phyloP scores from a whole-genome alignment of 2,797 vertebrate genomes.

The Pseudotriccus pelzelni region DNA sequence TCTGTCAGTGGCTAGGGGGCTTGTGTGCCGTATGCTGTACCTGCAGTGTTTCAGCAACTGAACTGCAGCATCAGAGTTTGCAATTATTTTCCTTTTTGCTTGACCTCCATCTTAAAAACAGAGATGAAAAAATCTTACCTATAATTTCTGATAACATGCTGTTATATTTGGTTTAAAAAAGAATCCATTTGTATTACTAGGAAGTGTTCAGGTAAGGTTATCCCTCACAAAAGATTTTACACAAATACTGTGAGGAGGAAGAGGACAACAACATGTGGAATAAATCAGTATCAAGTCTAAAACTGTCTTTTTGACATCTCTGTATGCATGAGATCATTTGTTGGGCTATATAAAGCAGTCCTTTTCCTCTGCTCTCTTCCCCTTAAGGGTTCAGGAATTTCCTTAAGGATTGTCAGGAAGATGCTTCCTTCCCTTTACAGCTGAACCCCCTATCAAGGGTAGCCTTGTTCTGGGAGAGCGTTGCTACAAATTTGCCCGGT shows the following conservation, averaged over 20 bases:
- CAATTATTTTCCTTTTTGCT: background rate
- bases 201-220: background rate
- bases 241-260: background rate
- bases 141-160: background rate
- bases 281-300: background rate
- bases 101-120: background rate
- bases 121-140: background rate
- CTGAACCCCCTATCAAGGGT: background rate
- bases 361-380: background rate
- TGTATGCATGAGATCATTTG: background rate
- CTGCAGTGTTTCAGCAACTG: background rate
- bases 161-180: background rate
- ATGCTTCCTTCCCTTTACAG: slow-evolving; percentile 45
- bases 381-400: slow-evolving; percentile 3
- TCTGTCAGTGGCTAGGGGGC: background rate
- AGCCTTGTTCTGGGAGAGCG: background rate
- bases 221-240: background rate
- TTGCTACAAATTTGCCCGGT: background rate
- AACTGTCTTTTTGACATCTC: background rate
- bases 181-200: background rate
- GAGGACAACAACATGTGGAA: background rate
- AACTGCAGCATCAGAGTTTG: background rate
- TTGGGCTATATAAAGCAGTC: background rate
- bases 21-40: background rate
- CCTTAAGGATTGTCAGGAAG: slow-evolving; percentile 4